Base-by-base conservation (phyloP, 2,888 invertebrate species). In the Synergus gifuensis region DNA sequence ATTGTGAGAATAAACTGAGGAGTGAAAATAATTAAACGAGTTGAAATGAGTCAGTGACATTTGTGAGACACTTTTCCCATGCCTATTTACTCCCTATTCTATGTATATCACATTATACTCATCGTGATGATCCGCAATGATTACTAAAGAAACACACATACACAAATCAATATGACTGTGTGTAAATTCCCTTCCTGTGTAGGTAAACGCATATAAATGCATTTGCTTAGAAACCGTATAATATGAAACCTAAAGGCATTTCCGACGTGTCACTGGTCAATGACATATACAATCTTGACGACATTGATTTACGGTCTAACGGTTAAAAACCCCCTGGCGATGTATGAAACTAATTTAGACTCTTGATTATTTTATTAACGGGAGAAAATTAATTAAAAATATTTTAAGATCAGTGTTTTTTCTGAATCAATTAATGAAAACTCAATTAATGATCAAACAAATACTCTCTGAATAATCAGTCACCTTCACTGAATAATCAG, bases 211-310 rank as follows among this genome's bases (percentile, higher is more conserved):
- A 73, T 54, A 16, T 36, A 49, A 54, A 69, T 28, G 49, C 9
- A n/a, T 36, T 36, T 40, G 49, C 49, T n/a, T 9, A 16, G 49
- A 69, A 69, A n/a, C 16, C 49, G 46, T 49, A n/a, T n/a, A 69
- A 69, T 69, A 28, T 69, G 69, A 69, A 46, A 69, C 69, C 16
- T 69, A 4, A 46, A 66, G 49, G 69, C 69, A 69, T 69, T 69
- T 62, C 44, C 54, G 66, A 58, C 36, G 49, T 40, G 36, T 40
- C 78, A 49, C 63, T 40, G 54, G 62, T 64, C 62, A 62, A n/a
- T 76, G 60, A 62, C 76, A 60, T n/a, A 49, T n/a, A n/a, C n/a
- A 16, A 54, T 54, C 54, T n/a, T n/a, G n/a, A 54, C 16, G n/a
- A 54, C n/a, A n/a, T 7, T 54, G n/a, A 54, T 54, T 54, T 54